Conservation (phyloP, 1,140 invertebrate species). For the Pectinophora gossypiella region DNA sequence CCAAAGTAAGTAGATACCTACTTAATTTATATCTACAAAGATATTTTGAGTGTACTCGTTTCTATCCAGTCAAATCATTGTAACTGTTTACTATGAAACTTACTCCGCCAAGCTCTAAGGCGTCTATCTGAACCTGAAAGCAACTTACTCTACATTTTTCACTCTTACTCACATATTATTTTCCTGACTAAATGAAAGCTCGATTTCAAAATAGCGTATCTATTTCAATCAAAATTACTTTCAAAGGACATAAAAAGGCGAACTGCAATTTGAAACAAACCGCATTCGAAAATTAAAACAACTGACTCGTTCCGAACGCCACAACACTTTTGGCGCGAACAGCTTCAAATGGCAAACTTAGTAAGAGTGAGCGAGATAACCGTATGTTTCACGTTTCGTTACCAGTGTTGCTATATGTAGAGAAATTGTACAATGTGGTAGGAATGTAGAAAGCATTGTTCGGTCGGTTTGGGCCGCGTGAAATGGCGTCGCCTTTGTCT, state of each 20-base stretch:
- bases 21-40: too few relatives aligned
- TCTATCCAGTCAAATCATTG: too few relatives aligned
- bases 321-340: constrained; percentile 57
- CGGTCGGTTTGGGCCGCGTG: constrained; percentile 68
- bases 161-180: too few relatives aligned
- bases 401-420: constrained; percentile 50
- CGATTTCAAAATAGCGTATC: too few relatives aligned
- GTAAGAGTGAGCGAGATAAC: constrained; percentile 41
- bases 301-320: constrained; percentile 45
- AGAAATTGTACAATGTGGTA: constrained; percentile 33
- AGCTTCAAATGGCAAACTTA: constrained; percentile 7
- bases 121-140: too few relatives aligned
- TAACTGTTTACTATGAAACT: too few relatives aligned
- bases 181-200: too few relatives aligned
- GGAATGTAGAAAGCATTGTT: constrained; percentile 64
- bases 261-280: constrained; percentile 56
- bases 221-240: too few relatives aligned
- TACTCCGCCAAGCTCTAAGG: too few relatives aligned
- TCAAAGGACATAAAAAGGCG: background rate
- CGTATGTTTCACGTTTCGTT: constrained; percentile 45
- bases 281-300: constrained; percentile 70
- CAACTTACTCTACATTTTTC: too few relatives aligned
- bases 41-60: too few relatives aligned
- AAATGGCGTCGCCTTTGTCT: constrained; percentile 67
- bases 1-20: too few relatives aligned